Conservation (phyloP, 2,797 vertebrate species). For the Poecilia wingei region DNA sequence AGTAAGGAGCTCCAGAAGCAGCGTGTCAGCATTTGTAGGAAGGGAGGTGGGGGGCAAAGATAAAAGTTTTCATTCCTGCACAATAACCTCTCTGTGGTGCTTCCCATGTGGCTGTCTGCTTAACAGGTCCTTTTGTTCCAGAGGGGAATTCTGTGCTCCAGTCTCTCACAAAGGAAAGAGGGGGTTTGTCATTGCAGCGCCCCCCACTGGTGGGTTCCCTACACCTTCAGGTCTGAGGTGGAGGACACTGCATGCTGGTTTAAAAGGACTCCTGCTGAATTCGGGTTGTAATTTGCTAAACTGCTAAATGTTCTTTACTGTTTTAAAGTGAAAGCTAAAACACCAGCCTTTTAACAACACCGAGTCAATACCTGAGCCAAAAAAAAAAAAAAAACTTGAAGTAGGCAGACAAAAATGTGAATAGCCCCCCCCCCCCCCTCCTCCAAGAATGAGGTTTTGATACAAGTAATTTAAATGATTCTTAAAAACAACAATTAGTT, state of each 20-base stretch:
- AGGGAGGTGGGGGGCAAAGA: conserved; percentile 3
- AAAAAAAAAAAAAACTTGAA: background rate
- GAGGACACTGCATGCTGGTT: background rate
- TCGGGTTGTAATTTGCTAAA: background rate
- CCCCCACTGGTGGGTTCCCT: conserved; percentile 42
- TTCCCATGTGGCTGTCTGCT: conserved; percentile 68
- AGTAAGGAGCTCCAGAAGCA: conserved; percentile 28
- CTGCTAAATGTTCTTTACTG: background rate
- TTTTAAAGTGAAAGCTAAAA: background rate
- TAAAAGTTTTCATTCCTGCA: conserved; percentile 62
- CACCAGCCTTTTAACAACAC: background rate
- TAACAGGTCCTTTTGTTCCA: conserved; percentile 73
- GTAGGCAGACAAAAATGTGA: background rate
- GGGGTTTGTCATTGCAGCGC: conserved; percentile 50
- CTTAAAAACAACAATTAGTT: background rate
- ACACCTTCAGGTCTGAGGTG: conserved; percentile 10
- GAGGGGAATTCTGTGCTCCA: conserved; percentile 33
- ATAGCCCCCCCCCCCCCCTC: background rate
- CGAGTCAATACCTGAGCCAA: background rate
- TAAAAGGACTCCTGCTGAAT: background rate
- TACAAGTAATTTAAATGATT: background rate
- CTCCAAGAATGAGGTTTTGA: background rate
- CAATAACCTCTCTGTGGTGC: conserved; percentile 67
- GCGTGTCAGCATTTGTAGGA: conserved; percentile 34
- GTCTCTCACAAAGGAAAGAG: conserved; percentile 14